Percentiles rank a stretch among this genome's conserved stretches.
phyloP scores from a whole-genome alignment of 2,113 vertebrate species.

The Rostratula benghalensis region DNA sequence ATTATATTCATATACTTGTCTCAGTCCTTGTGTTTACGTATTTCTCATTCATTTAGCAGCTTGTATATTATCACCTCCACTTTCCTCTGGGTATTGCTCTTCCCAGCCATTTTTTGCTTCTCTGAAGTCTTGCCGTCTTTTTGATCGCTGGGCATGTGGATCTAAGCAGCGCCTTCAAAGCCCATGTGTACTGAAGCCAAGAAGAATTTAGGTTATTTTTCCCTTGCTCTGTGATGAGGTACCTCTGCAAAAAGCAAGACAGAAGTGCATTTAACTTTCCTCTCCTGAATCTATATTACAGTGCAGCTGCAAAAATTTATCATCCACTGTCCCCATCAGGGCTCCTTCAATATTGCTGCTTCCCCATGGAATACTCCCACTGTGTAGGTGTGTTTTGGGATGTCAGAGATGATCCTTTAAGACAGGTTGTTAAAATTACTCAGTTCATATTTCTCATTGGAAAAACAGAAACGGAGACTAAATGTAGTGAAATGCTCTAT shows the following conservation, averaged over 20 bases:
- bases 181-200: neutral
- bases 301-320: neutral
- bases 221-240: neutral
- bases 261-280: neutral
- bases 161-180: neutral
- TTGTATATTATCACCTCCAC: neutral
- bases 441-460: neutral
- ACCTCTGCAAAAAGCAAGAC: constrained; percentile 2
- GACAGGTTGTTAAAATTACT: neutral
- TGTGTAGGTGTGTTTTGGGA: neutral
- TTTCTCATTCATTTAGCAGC: neutral
- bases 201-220: constrained; percentile 13
- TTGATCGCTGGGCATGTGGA: constrained; percentile 18
- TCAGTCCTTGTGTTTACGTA: neutral
- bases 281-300: neutral
- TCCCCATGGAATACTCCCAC: neutral
- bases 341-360: neutral
- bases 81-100: neutral
- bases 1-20: neutral
- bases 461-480: neutral
- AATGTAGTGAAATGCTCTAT: neutral
- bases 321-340: neutral
- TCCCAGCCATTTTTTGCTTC: neutral
- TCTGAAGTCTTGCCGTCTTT: constrained; percentile 28
- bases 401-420: neutral